Percentiles rank a stretch among this genome's conserved stretches.
These are phyloP conservation scores for Episyrphus balteatus DNA, from an alignment of 1,140 invertebrate species.

Conservation along the genomic window DNA sequence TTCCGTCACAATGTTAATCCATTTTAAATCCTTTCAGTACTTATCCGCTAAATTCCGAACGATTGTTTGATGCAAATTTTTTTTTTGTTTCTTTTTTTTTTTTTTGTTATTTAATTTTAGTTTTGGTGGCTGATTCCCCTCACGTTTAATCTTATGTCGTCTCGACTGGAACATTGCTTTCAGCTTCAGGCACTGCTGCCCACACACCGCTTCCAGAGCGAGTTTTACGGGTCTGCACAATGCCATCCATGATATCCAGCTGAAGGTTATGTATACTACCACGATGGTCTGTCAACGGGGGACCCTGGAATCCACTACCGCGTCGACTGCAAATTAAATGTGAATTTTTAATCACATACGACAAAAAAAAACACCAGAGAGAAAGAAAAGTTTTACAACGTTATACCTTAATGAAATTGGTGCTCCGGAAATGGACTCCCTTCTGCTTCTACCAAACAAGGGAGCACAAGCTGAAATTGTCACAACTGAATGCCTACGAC, in stretches of 20 bases:
- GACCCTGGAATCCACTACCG: conserved; percentile 38
- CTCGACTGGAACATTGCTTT: conserved; percentile 33
- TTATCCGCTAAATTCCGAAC: too few relatives aligned
- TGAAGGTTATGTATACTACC: conserved; percentile 71
- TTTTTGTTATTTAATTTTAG: too few relatives aligned
- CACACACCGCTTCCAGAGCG: conserved; percentile 32
- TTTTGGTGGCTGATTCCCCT: too few relatives aligned
- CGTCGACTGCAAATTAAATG: conserved; percentile 22
- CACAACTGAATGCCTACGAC: conserved; percentile 68
- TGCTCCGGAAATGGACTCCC: conserved; percentile 70
- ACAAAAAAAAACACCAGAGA: conserved; percentile 2
- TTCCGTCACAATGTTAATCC: too few relatives aligned
- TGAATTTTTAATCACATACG: too few relatives aligned
- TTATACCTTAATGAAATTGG: conserved; percentile 27
- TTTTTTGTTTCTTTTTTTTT: too few relatives aligned
- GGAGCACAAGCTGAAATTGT: conserved; percentile 68
- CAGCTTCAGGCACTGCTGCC: conserved; percentile 27
- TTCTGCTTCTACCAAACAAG: conserved; percentile 60
- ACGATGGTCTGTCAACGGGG: conserved; percentile 51
- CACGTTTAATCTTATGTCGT: conserved; percentile 5
- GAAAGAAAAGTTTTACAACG: neutral
- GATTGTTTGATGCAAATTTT: too few relatives aligned
- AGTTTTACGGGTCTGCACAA: conserved; percentile 64
- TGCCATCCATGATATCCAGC: conserved; percentile 77
- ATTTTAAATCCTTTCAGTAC: too few relatives aligned